These are phyloP conservation scores for Microctonus brassicae DNA, from an alignment of 2,888 invertebrate genomes.

Conservation along the genomic window DNA sequence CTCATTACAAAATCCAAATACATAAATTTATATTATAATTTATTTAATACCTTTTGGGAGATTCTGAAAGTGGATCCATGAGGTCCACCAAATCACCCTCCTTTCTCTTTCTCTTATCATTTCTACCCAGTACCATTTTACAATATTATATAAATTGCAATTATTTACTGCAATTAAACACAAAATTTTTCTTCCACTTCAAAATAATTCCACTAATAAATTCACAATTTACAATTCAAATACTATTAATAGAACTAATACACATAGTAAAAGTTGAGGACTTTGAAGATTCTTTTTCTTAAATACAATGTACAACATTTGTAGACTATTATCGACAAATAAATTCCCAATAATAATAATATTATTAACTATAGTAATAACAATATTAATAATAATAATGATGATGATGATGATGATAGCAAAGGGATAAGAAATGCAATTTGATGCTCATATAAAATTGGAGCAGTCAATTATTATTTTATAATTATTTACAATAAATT, in stretches of 20 bases:
- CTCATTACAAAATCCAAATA: slow-evolving; percentile 17
- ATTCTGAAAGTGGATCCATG: slow-evolving; percentile 64
- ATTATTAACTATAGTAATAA: background rate
- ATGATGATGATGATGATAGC: background rate
- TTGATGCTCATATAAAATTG: background rate
- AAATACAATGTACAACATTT: background rate
- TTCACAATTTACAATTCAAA: background rate
- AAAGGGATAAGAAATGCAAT: background rate
- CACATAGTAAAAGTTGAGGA: background rate
- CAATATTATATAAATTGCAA: background rate
- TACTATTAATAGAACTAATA: background rate
- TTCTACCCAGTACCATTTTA: slow-evolving; percentile 66
- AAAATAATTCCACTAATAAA: background rate
- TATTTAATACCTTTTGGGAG: slow-evolving; percentile 62
- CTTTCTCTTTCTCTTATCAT: slow-evolving; percentile 67
- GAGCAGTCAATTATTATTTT: background rate
- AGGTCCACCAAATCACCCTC: slow-evolving; percentile 68
- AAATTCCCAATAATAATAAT: background rate
- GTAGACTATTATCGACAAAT: background rate
- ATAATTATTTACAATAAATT: background rate
- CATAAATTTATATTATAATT: slow-evolving; percentile 9
- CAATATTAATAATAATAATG: background rate
- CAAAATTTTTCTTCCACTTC: background rate
- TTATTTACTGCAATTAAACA: background rate
- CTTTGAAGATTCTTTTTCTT: background rate